Conservation (phyloP, 2,888 invertebrate genomes). For the Drosophila meridionalis region DNA sequence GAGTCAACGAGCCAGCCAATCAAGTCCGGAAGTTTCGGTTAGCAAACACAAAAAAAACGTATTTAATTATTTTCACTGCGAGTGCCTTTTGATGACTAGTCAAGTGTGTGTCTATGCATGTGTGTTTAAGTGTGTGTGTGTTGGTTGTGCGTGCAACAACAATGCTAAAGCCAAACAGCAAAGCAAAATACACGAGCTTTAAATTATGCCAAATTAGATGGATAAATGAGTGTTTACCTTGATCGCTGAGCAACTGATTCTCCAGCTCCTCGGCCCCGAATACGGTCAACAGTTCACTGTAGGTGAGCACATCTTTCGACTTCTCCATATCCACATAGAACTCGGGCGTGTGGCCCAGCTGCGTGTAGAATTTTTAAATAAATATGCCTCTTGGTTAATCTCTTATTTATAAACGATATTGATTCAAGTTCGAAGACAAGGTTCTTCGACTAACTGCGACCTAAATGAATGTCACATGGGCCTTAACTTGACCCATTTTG, state of each 20-base stretch:
- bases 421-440: constrained; percentile 55
- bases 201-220: neutral
- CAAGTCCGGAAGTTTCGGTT: constrained; percentile 65
- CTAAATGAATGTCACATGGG: constrained; percentile 61
- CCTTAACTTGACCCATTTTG: constrained; percentile 54
- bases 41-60: constrained; percentile 60
- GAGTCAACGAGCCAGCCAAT: constrained; percentile 42
- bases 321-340: constrained; percentile 89
- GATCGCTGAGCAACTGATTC: constrained; percentile 90
- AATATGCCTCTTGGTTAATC: constrained; percentile 36
- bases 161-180: constrained; percentile 48
- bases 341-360: constrained; percentile 93
- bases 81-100: constrained; percentile 14
- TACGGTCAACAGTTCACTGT: constrained; percentile 88
- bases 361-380: constrained; percentile 58
- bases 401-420: constrained; percentile 62
- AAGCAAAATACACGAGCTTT: constrained; percentile 41
- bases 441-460: constrained; percentile 2
- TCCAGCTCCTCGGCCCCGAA: constrained; percentile 90
- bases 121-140: neutral
- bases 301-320: constrained; percentile 88
- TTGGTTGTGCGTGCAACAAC: constrained; percentile 29
- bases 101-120: constrained; percentile 14
- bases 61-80: constrained; percentile 70
- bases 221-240: constrained; percentile 87